Conservation (phyloP, 2,797 vertebrate genomes). For the Malurus leucopterus region DNA sequence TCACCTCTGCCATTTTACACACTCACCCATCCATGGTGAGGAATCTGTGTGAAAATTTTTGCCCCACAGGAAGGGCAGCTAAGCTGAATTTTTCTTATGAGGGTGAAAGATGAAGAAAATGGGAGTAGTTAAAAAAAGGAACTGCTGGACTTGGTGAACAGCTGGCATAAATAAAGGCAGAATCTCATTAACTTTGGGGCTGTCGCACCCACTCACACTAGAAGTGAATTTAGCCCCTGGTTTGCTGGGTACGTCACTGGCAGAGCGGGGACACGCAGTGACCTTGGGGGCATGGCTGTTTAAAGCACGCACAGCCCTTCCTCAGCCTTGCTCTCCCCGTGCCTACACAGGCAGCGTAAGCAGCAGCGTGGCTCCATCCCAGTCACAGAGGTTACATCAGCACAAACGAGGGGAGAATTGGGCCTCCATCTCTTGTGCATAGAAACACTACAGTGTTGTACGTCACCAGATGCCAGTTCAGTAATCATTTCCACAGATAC, state of each 20-base stretch:
- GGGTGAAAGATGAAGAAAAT: not conserved
- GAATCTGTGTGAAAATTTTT: not conserved
- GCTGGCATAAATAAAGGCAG: not conserved
- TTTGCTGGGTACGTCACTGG: not conserved
- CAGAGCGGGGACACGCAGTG: rapidly evolving
- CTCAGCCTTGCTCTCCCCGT: not conserved
- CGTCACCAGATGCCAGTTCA: constrained; percentile 17
- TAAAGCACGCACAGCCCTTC: not conserved
- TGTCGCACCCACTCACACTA: not conserved
- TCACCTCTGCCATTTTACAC: not conserved
- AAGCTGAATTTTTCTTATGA: not conserved
- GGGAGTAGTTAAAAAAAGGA: not conserved
- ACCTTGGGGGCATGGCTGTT: not conserved
- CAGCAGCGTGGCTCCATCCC: not conserved
- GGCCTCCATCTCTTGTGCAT: constrained; percentile 8
- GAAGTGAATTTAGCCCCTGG: not conserved
- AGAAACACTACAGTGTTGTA: not conserved
- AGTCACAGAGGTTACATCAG: not conserved
- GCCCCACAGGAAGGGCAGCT: not conserved
- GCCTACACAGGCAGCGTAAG: not conserved
- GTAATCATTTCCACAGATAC: constrained; percentile 35
- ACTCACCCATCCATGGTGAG: not conserved
- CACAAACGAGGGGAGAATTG: not conserved
- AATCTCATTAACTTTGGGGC: not conserved
- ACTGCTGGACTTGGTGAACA: not conserved